Conservation (phyloP, 2,113 vertebrate genomes). For the Passer montanus region DNA sequence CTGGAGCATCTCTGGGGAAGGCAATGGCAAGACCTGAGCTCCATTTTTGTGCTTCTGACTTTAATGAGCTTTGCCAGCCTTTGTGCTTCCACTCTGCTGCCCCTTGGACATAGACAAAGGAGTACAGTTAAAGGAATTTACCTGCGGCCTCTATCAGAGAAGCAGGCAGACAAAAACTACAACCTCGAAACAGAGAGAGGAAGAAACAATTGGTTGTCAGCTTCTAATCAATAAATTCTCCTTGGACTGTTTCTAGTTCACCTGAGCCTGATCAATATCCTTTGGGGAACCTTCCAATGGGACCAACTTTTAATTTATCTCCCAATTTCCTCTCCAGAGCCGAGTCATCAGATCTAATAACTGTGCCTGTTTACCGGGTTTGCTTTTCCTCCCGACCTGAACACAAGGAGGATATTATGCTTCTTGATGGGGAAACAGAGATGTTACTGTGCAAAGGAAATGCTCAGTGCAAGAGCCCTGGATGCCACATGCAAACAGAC, state of each 20-base stretch:
- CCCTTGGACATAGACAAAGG: constrained; percentile 40
- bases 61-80: constrained; percentile 27
- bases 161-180: constrained; percentile 37
- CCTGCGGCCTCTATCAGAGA: constrained; percentile 34
- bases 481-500: not conserved
- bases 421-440: constrained; percentile 11
- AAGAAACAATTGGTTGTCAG: constrained; percentile 84
- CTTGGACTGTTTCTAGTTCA: constrained; percentile 68
- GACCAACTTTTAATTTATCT: constrained; percentile 83
- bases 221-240: constrained; percentile 89
- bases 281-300: constrained; percentile 65
- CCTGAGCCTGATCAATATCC: constrained; percentile 82
- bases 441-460: not conserved
- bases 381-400: constrained; percentile 9
- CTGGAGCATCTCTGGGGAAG: not conserved
- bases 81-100: constrained; percentile 34
- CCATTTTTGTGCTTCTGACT: constrained; percentile 42
- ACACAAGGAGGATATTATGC: not conserved
- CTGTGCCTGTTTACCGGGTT: constrained; percentile 27
- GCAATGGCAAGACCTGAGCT: constrained; percentile 49
- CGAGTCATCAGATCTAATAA: constrained; percentile 57
- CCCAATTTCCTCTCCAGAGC: constrained; percentile 78
- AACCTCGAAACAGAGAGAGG: not conserved
- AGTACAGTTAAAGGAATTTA: constrained; percentile 55
- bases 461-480: not conserved